phyloP scores from a whole-genome alignment of 2,113 vertebrate species.

The Indri indri region DNA sequence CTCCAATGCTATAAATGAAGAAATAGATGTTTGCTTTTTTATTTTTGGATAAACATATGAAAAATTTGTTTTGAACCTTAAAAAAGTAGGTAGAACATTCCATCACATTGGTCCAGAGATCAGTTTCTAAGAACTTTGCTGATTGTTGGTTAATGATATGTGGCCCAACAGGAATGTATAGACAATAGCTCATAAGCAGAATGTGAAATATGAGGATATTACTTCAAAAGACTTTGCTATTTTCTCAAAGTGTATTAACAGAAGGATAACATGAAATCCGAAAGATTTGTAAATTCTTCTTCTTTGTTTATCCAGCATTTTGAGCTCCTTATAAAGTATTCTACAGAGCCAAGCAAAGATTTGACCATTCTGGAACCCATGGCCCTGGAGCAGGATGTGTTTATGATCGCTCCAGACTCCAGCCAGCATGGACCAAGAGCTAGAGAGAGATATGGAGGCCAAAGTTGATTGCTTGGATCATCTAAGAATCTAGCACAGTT shows the following conservation, averaged over 20 bases:
- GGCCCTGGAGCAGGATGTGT: background rate
- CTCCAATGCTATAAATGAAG: conserved; percentile 42
- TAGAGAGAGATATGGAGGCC: background rate
- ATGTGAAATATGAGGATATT: conserved; percentile 50
- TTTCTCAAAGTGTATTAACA: conserved; percentile 40
- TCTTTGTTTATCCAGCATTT: conserved; percentile 51
- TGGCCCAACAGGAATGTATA: background rate
- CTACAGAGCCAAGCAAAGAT: conserved; percentile 12
- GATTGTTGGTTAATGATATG: conserved; percentile 15
- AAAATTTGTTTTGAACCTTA: conserved; percentile 26
- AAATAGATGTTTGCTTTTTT: conserved; percentile 45
- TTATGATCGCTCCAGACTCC: conserved; percentile 25
- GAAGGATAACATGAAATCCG: background rate
- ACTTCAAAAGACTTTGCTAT: conserved; percentile 50
- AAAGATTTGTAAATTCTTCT: conserved; percentile 54
- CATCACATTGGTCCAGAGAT: conserved; percentile 24
- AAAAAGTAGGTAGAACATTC: conserved; percentile 48
- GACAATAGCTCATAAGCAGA: conserved; percentile 26
- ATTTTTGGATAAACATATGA: conserved; percentile 48
- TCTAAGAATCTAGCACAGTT: background rate
- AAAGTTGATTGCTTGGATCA: background rate
- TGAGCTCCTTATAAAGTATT: conserved; percentile 32
- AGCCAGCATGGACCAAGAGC: background rate
- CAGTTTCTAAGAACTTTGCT: conserved; percentile 45
- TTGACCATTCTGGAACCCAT: background rate